phyloP scores from a whole-genome alignment of 2,888 invertebrate species.

The Meteorus cinctellus region DNA sequence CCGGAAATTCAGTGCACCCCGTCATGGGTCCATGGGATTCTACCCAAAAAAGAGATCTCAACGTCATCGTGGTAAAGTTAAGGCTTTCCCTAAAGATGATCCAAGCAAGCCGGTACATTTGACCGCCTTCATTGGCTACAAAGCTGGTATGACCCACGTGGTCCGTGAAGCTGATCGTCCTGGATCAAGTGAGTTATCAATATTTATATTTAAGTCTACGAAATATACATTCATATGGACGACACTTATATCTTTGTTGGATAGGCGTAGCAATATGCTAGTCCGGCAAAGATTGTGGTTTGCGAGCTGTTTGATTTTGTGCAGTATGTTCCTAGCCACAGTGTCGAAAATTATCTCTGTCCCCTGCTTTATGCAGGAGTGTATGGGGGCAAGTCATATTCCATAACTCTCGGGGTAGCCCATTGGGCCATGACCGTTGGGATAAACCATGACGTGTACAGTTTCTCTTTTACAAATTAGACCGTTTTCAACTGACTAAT shows the following conservation, averaged over 20 bases:
- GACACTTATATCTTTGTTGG: conserved; percentile 59
- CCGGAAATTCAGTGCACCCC: conserved; percentile 99
- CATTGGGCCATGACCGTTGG: conserved; percentile 80
- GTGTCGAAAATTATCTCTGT: conserved; percentile 79
- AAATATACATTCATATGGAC: conserved; percentile 22
- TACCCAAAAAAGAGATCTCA: conserved; percentile 98
- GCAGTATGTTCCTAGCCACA: conserved; percentile 77
- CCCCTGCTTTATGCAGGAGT: conserved; percentile 74
- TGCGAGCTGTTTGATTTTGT: conserved; percentile 69
- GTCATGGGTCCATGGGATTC: conserved; percentile 99
- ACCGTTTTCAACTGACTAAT: conserved; percentile 17
- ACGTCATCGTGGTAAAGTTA: conserved; percentile 98
- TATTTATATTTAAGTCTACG: background rate
- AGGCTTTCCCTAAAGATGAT: conserved; percentile 99
- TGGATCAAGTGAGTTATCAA: conserved; percentile 91
- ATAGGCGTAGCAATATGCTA: conserved; percentile 59
- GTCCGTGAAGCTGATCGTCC: conserved; percentile 98
- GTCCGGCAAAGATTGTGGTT: conserved; percentile 63
- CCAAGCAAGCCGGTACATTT: conserved; percentile 96
- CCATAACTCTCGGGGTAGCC: conserved; percentile 83
- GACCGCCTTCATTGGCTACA: conserved; percentile 98
- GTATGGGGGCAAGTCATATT: conserved; percentile 81
- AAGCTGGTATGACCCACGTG: conserved; percentile 99
- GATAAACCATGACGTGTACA: conserved; percentile 82
- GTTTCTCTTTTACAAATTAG: conserved; percentile 17